These are phyloP conservation scores for Seira ritae DNA, from an alignment of 2,888 invertebrate species.

Conservation along the genomic window DNA sequence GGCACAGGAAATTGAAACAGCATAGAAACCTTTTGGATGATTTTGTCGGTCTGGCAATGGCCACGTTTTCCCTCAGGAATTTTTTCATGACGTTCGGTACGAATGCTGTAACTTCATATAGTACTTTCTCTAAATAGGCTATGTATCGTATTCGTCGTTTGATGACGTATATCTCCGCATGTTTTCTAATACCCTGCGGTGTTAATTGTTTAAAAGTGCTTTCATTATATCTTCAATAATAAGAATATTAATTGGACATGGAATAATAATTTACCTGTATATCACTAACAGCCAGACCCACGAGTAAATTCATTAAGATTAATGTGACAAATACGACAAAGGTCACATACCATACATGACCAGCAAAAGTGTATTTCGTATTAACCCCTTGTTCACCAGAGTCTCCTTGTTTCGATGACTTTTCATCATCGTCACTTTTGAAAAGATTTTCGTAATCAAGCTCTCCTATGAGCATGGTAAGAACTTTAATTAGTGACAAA, in stretches of 20 bases:
- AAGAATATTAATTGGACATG: no score
- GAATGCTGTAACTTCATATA: slow-evolving; percentile 53
- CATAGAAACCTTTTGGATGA: slow-evolving; percentile 29
- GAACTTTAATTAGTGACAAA: slow-evolving; percentile 55
- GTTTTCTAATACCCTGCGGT: slow-evolving; percentile 59
- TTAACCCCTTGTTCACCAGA: background rate
- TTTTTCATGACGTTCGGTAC: slow-evolving; percentile 41
- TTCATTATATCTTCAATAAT: no score
- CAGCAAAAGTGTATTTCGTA: slow-evolving; percentile 28
- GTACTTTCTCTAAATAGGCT: slow-evolving; percentile 61
- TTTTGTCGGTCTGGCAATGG: slow-evolving; percentile 34
- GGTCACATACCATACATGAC: slow-evolving; percentile 63
- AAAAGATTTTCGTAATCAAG: slow-evolving; percentile 62
- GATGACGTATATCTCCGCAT: slow-evolving; percentile 67
- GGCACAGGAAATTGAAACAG: slow-evolving; percentile 28
- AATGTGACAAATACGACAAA: slow-evolving; percentile 63
- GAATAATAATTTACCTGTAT: slow-evolving; percentile 62
- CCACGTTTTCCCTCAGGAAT: slow-evolving; percentile 52
- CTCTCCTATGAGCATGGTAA: slow-evolving; percentile 68
- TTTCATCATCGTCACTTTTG: background rate
- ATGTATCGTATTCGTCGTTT: slow-evolving; percentile 64
- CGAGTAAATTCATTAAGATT: slow-evolving; percentile 65
- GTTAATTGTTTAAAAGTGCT: background rate
- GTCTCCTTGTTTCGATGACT: background rate
- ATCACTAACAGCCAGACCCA: slow-evolving; percentile 67